phyloP scores from a whole-genome alignment of 2,113 vertebrate species.

The Pachyramphus minor region DNA sequence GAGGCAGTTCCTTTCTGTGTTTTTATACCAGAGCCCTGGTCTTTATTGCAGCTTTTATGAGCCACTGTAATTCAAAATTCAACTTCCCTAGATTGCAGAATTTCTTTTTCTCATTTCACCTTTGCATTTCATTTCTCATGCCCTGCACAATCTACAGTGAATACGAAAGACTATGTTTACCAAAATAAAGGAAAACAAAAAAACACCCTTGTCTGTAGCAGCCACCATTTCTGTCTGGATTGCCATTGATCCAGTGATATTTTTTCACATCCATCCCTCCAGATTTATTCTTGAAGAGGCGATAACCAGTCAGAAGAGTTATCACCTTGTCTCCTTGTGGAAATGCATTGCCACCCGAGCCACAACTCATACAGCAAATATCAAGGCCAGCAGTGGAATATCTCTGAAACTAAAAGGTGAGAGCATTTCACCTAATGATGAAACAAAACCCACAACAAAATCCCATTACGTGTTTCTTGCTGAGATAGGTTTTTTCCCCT shows the following conservation, averaged over 20 bases:
- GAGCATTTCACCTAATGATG: background rate
- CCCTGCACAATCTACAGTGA: background rate
- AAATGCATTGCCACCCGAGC: constrained; percentile 11
- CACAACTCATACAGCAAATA: constrained; percentile 1
- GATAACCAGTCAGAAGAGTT: constrained; percentile 9
- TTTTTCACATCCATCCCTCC: background rate
- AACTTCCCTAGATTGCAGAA: background rate
- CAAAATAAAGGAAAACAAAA: background rate
- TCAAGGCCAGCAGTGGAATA: background rate
- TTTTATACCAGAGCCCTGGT: background rate
- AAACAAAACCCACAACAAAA: constrained; percentile 20
- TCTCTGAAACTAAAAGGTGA: background rate
- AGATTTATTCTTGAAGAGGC: constrained; percentile 31
- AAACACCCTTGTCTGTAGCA: background rate
- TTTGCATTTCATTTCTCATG: background rate
- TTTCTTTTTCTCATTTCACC: background rate
- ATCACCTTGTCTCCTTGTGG: constrained; percentile 15
- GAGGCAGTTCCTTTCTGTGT: constrained; percentile 23
- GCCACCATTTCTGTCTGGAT: background rate
- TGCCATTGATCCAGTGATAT: background rate
- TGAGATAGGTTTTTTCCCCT: background rate
- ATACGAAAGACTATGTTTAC: background rate
- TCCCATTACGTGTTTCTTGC: background rate
- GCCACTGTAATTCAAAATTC: constrained; percentile 19
- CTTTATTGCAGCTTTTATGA: constrained; percentile 44